Evolutionary conservation across 1,140 invertebrate species (phyloP).

Genomic region (Schmidtea mediterranea): DNA sequence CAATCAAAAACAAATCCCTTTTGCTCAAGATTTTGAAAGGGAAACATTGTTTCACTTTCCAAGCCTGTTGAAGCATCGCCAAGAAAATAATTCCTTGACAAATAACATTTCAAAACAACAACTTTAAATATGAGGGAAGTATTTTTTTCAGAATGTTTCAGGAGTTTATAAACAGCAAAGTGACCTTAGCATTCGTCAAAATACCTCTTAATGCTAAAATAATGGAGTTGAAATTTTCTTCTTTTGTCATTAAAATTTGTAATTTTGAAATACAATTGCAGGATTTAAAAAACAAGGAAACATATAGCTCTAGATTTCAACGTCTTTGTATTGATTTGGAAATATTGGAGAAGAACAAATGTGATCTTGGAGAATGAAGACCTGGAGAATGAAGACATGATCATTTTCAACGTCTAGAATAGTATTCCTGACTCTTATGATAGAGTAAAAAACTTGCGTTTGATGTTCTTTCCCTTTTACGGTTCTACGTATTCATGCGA

Average conservation of each 20-base stretch:
- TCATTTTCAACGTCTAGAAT: conserved; percentile 1
- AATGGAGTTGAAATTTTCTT: background rate
- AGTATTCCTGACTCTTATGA: background rate
- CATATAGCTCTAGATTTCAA: background rate
- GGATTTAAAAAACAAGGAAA: conserved; percentile 1
- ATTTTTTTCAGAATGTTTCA: conserved; percentile 1
- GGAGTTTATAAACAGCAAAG: background rate
- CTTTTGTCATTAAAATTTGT: background rate
- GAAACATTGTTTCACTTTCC: conserved; percentile 4
- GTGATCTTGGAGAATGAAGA: background rate
- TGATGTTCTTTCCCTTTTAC: background rate
- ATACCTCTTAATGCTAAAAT: background rate
- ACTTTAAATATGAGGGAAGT: conserved; percentile 3
- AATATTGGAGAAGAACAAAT: conserved; percentile 1
- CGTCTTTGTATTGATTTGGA: conserved; percentile 2
- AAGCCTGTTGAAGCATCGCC: conserved; percentile 1
- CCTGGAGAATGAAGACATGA: background rate
- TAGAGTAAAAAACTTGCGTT: background rate
- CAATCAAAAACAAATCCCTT: conserved; percentile 1
- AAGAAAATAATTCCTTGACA: conserved; percentile 1
- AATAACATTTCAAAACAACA: conserved; percentile 2
- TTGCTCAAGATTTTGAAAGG: conserved; percentile 1
- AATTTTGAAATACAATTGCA: conserved; percentile 2
- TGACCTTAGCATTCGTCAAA: background rate
- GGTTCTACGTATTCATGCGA: background rate